Evolutionary conservation across 2,888 invertebrate genomes (phyloP).

Genomic region (Drosophila mulleri): DNA sequence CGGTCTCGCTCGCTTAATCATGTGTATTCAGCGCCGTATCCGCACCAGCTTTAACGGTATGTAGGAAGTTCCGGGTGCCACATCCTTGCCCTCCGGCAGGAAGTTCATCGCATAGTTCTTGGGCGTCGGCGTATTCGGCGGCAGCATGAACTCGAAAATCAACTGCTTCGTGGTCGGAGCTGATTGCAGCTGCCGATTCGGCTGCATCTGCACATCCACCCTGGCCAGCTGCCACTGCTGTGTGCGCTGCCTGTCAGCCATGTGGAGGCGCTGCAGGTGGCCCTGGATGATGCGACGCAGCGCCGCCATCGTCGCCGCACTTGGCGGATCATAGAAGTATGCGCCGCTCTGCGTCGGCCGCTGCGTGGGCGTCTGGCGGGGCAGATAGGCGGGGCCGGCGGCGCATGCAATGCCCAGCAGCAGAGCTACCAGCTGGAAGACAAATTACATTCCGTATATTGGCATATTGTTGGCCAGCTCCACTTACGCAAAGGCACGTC

Average conservation of each 20-base stretch:
- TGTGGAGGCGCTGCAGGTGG: slow-evolving; percentile 55
- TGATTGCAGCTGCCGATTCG: slow-evolving; percentile 30
- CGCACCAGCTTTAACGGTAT: slow-evolving; percentile 68
- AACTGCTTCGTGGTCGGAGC: slow-evolving; percentile 31
- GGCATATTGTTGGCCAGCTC: slow-evolving; percentile 24
- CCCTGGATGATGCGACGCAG: slow-evolving; percentile 55
- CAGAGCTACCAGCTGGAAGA: slow-evolving; percentile 63
- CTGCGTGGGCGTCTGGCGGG: slow-evolving; percentile 32
- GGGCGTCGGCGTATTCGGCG: slow-evolving; percentile 73
- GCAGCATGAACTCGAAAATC: slow-evolving; percentile 44
- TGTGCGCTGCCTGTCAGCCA: slow-evolving; percentile 49
- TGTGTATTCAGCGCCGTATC: slow-evolving; percentile 50
- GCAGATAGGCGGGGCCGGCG: slow-evolving; percentile 38
- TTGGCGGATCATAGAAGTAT: slow-evolving; percentile 68
- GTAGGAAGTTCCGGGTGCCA: slow-evolving; percentile 83
- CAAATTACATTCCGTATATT: slow-evolving; percentile 40
- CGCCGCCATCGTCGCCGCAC: slow-evolving; percentile 39
- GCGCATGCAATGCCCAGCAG: slow-evolving; percentile 55
- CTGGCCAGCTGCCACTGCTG: slow-evolving; percentile 19
- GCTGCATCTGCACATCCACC: slow-evolving; percentile 60
- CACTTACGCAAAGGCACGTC: slow-evolving; percentile 61
- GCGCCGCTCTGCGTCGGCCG: slow-evolving; percentile 28
- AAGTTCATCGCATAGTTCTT: slow-evolving; percentile 80
- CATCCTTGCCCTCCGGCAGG: slow-evolving; percentile 78
- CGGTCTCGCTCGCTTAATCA: slow-evolving; percentile 1